Evolutionary conservation across 2,888 invertebrate genomes (phyloP).

Genomic region (Osmoderma eremita): DNA sequence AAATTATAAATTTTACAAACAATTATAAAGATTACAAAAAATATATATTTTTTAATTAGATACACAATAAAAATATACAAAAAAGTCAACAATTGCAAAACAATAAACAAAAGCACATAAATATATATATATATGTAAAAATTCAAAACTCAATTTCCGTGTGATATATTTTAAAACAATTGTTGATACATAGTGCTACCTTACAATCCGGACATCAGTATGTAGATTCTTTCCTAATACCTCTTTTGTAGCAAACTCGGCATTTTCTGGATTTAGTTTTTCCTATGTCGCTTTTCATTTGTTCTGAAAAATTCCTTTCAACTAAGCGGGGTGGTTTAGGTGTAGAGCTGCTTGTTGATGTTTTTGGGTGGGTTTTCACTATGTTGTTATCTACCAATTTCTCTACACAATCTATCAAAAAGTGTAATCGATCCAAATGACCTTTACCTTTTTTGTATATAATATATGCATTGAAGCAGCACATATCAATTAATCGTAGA

Average conservation of each 20-base stretch:
- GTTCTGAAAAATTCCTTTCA: constrained; percentile 47
- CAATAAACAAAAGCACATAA: background rate
- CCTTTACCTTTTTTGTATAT: constrained; percentile 45
- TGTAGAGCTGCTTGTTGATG: constrained; percentile 49
- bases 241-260: constrained; percentile 48
- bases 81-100: background rate
- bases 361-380: constrained; percentile 47
- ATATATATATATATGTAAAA: constrained; percentile 33
- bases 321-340: constrained; percentile 49
- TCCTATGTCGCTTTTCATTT: constrained; percentile 48
- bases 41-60: background rate
- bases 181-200: too few relatives aligned
- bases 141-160: constrained; percentile 47
- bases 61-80: background rate
- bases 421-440: constrained; percentile 41
- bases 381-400: constrained; percentile 46
- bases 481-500: constrained; percentile 46
- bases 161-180: constrained; percentile 47
- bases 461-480: constrained; percentile 46
- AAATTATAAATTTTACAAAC: background rate
- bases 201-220: too few relatives aligned
- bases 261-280: constrained; percentile 48
- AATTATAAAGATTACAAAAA: background rate
- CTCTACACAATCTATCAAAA: constrained; percentile 48
- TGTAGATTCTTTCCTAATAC: too few relatives aligned